phyloP scores from a whole-genome alignment of 2,797 vertebrate genomes.

The Prionace glauca region DNA sequence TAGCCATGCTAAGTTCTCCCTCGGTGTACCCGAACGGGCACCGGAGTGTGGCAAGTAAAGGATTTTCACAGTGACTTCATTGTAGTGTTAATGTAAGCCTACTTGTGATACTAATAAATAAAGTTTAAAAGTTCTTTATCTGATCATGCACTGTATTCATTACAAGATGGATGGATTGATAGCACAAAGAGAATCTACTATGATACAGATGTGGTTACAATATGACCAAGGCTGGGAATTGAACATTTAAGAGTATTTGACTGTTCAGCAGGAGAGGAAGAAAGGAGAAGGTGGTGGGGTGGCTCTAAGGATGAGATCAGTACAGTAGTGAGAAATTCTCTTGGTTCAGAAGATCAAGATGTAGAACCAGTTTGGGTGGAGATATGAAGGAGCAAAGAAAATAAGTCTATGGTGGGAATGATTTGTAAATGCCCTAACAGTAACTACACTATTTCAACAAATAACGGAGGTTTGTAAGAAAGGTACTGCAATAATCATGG shows the following conservation, averaged over 20 bases:
- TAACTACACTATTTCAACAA: neutral
- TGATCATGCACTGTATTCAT: neutral
- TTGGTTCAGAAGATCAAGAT: neutral
- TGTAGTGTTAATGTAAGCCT: no score
- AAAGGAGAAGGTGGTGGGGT: neutral
- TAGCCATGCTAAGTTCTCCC: no score
- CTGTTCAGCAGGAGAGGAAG: neutral
- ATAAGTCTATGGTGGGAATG: neutral
- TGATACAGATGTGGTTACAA: neutral
- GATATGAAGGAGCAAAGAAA: neutral
- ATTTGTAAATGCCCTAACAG: neutral
- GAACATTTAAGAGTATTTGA: neutral
- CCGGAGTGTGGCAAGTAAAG: no score
- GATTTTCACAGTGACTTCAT: no score
- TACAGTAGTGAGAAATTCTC: neutral
- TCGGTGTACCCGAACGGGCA: no score
- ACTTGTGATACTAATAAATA: no score
- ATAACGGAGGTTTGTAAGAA: neutral
- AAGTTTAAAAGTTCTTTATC: neutral
- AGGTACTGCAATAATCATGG: neutral
- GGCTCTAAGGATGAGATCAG: neutral
- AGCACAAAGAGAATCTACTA: neutral
- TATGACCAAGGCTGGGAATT: neutral
- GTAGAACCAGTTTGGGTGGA: neutral
- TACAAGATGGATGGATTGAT: neutral